These are phyloP conservation scores for Adoxophyes honmai DNA, from an alignment of 1,140 invertebrate genomes.

Conservation along the genomic window DNA sequence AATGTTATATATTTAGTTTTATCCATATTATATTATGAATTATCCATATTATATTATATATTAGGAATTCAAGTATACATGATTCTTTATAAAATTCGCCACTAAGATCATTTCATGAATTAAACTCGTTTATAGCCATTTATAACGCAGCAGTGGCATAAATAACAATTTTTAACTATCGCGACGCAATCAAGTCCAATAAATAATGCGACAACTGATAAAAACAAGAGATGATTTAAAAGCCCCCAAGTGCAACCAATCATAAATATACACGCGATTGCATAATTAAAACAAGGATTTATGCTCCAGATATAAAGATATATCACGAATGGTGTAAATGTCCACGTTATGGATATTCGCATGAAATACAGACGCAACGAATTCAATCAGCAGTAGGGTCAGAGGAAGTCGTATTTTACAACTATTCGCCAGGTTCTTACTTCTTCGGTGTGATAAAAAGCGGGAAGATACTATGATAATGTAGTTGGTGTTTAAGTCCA, in stretches of 20 bases:
- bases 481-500: not conserved
- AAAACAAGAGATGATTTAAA: too few relatives aligned
- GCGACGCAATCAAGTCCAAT: too few relatives aligned
- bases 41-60: too few relatives aligned
- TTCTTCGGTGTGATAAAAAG: not conserved
- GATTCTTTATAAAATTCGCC: too few relatives aligned
- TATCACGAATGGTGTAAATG: slow-evolving; percentile 7
- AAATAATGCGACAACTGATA: too few relatives aligned
- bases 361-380: not conserved
- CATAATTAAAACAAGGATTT: slow-evolving; percentile 3
- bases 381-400: not conserved
- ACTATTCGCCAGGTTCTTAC: not conserved
- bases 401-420: not conserved
- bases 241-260: not conserved
- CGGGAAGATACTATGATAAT: not conserved
- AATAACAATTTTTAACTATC: too few relatives aligned
- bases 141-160: too few relatives aligned
- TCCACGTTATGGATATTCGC: not conserved
- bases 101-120: too few relatives aligned
- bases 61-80: too few relatives aligned
- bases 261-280: slow-evolving; percentile 6
- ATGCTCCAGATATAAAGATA: not conserved
- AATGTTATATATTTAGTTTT: too few relatives aligned
- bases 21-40: too few relatives aligned
- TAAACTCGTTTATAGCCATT: too few relatives aligned